Percentiles rank a stretch among this genome's conserved stretches.
These are phyloP conservation scores for Ctenopoma multispine DNA, from an alignment of 2,797 vertebrate genomes.

Conservation along the genomic window DNA sequence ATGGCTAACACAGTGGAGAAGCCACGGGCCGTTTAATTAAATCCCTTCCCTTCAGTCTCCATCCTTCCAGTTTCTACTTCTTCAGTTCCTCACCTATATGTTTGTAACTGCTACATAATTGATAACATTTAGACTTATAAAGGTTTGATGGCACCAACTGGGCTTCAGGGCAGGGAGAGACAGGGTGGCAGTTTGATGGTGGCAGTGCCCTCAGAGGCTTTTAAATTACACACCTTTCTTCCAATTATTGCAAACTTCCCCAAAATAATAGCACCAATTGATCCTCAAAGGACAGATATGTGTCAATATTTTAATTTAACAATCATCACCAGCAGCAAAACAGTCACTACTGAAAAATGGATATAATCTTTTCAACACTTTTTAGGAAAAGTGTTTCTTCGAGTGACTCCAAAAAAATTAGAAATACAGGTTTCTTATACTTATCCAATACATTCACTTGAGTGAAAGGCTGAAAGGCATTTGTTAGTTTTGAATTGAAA, in stretches of 20 bases:
- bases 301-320: conserved; percentile 42
- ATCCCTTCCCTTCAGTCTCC: conserved; percentile 32
- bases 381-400: conserved; percentile 19
- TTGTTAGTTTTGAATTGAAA: not conserved
- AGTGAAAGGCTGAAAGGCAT: no score
- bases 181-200: conserved; percentile 23
- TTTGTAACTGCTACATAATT: conserved; percentile 57
- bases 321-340: conserved; percentile 15
- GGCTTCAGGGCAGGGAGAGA: conserved; percentile 16
- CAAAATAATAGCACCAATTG: conserved; percentile 11
- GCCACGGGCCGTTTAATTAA: conserved; percentile 56
- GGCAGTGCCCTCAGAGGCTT: conserved; percentile 9
- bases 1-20: conserved; percentile 26
- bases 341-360: conserved; percentile 26
- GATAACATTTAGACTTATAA: conserved; percentile 39
- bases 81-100: conserved; percentile 42
- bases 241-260: conserved; percentile 47
- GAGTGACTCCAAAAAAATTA: conserved; percentile 20
- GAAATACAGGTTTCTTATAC: conserved; percentile 15
- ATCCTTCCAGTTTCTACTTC: conserved; percentile 15
- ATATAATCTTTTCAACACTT: conserved; percentile 15
- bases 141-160: conserved; percentile 13
- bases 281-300: conserved; percentile 21
- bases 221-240: conserved; percentile 27
- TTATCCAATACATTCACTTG: no score